Evolutionary conservation across 2,888 invertebrate genomes (phyloP).

Genomic region (Pristionchus maxplancki): DNA sequence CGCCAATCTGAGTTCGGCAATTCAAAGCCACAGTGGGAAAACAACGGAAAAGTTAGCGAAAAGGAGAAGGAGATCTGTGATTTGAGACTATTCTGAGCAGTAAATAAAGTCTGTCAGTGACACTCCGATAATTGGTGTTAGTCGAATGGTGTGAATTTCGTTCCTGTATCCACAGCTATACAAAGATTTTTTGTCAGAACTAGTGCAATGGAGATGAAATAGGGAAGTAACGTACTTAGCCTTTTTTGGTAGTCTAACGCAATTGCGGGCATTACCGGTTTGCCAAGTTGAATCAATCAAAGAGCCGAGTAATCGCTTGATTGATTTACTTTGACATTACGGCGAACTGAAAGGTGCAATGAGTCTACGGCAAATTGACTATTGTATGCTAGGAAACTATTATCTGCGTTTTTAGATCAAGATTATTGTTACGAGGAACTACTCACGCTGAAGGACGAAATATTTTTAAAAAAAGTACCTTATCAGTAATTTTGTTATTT

Average conservation of each 20-base stretch:
- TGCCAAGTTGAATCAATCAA: not conserved
- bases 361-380: too few species aligned
- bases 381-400: too few species aligned
- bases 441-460: too few species aligned
- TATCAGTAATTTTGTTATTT: not conserved
- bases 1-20: not conserved
- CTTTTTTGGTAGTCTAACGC: not conserved
- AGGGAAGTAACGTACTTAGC: not conserved
- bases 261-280: not conserved
- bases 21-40: not conserved
- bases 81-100: not conserved
- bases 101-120: not conserved
- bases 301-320: not conserved
- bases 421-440: too few species aligned
- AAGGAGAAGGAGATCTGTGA: not conserved
- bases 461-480: not conserved
- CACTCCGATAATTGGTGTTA: not conserved
- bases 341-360: not conserved
- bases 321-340: not conserved
- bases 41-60: slow-evolving; percentile 12
- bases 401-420: too few species aligned
- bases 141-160: too few species aligned
- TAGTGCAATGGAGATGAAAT: not conserved
- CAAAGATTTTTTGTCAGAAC: too few species aligned
- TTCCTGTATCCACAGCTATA: too few species aligned